Percentiles rank a stretch among this genome's conserved stretches.
Conservation (phyloP, 2,888 invertebrate genomes). For the Acanthacorydalis orientalis region DNA sequence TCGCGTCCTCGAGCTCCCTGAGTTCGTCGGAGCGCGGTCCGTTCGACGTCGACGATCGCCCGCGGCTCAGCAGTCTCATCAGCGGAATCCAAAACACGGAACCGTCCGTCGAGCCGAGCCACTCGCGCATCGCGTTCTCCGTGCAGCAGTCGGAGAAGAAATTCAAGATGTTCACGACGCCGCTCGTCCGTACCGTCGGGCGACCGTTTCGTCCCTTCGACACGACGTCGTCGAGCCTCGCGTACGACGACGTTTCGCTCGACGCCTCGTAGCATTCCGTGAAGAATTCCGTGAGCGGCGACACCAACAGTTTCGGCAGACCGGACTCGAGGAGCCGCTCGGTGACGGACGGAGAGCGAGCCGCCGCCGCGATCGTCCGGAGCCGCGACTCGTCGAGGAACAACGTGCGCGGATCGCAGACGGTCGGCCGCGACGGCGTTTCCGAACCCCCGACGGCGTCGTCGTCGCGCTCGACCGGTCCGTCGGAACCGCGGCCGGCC, state of each 20-base stretch:
- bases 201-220: slow-evolving; percentile 13
- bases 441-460: slow-evolving; percentile 51
- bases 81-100: slow-evolving; percentile 76
- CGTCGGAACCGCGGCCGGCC: slow-evolving; percentile 33
- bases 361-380: slow-evolving; percentile 59
- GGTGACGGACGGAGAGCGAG: slow-evolving; percentile 64
- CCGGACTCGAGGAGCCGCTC: slow-evolving; percentile 61
- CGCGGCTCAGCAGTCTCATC: slow-evolving; percentile 54
- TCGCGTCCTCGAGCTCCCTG: slow-evolving; percentile 52
- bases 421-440: slow-evolving; percentile 20
- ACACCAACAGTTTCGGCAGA: slow-evolving; percentile 44
- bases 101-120: slow-evolving; percentile 68
- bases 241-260: slow-evolving; percentile 12
- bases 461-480: slow-evolving; percentile 39
- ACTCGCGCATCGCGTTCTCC: slow-evolving; percentile 69
- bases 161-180: slow-evolving; percentile 50
- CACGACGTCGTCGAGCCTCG: slow-evolving; percentile 14
- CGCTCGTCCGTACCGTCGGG: slow-evolving; percentile 37
- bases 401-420: slow-evolving; percentile 35
- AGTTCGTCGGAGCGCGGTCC: slow-evolving; percentile 19
- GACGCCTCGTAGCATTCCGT: slow-evolving; percentile 6
- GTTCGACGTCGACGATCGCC: background rate
- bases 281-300: slow-evolving; percentile 37
- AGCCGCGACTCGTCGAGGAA: slow-evolving; percentile 46
- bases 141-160: slow-evolving; percentile 69